A percentile compares a stretch with the other conserved stretches of the same genome.
phyloP scores from a whole-genome alignment of 2,113 vertebrate species.

The Globicephala melas region DNA sequence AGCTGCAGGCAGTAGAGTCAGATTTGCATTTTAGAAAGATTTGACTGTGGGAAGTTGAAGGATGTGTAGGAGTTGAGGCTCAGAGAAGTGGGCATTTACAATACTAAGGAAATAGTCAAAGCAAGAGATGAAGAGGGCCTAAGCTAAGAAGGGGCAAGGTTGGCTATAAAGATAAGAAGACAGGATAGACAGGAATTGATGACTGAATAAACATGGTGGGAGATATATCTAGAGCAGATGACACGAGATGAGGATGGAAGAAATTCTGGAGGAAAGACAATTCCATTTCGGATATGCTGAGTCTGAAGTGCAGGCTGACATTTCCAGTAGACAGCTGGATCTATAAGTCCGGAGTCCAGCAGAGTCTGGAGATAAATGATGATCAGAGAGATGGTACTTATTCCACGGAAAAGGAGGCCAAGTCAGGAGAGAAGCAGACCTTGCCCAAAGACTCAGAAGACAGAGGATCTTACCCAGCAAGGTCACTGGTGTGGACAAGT shows the following conservation, averaged over 20 bases:
- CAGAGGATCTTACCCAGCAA: not conserved
- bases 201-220: not conserved
- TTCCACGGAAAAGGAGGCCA: not conserved
- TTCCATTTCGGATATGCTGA: not conserved
- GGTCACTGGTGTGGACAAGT: not conserved
- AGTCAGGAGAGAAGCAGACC: not conserved
- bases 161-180: not conserved
- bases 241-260: not conserved
- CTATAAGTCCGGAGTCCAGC: not conserved
- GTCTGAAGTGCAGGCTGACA: not conserved
- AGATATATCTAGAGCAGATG: not conserved
- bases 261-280: not conserved
- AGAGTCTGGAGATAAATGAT: not conserved
- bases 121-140: not conserved
- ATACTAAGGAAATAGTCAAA: not conserved
- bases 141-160: not conserved
- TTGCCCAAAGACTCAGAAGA: not conserved
- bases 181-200: not conserved
- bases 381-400: not conserved
- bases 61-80: not conserved
- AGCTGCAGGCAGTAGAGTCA: not conserved
- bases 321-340: not conserved
- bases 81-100: not conserved
- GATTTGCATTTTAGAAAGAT: not conserved
- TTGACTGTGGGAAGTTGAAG: not conserved